A percentile compares a stretch with the other conserved stretches of the same genome.
phyloP scores from a whole-genome alignment of 2,113 vertebrate genomes.

The Lamprotornis superbus region DNA sequence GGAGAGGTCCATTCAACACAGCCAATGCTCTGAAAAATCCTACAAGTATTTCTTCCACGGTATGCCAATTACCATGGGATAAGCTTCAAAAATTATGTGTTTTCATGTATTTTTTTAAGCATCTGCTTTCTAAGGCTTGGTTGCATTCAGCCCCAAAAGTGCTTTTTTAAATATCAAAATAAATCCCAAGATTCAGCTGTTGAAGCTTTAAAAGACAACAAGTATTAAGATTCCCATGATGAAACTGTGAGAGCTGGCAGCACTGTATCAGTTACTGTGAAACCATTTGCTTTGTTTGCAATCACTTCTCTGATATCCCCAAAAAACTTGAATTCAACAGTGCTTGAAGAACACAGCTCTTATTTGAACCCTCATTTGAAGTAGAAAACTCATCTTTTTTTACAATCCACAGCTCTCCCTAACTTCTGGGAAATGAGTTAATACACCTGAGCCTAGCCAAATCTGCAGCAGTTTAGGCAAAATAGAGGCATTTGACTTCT shows the following conservation, averaged over 20 bases:
- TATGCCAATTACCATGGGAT: not conserved
- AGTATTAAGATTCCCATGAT: not conserved
- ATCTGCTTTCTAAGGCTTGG: not conserved
- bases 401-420: not conserved
- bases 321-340: not conserved
- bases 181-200: not conserved
- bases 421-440: not conserved
- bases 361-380: not conserved
- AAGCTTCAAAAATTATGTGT: not conserved
- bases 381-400: not conserved
- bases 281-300: not conserved
- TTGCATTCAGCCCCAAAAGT: not conserved
- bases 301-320: not conserved
- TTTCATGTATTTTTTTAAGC: not conserved
- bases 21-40: not conserved
- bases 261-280: not conserved
- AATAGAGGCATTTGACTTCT: not conserved
- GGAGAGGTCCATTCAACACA: not conserved
- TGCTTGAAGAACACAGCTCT: not conserved
- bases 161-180: not conserved
- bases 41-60: not conserved
- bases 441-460: not conserved
- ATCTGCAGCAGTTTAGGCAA: not conserved
- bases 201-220: not conserved
- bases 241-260: not conserved